Evolutionary conservation across 2,888 invertebrate species (phyloP).

Genomic region (Scaptomyza flava): DNA sequence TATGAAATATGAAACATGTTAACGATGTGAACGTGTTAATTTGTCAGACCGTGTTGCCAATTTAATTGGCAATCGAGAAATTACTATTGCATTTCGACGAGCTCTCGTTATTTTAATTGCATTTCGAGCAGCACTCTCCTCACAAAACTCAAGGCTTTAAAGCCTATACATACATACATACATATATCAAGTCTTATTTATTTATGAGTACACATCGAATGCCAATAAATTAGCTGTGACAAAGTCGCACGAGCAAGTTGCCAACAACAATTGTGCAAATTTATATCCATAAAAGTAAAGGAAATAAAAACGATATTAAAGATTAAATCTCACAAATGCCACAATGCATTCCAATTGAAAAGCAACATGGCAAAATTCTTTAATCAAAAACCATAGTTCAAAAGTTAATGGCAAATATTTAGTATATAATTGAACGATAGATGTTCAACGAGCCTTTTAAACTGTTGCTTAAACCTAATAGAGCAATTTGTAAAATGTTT

Average conservation of each 20-base stretch:
- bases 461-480: neutral
- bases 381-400: conserved; percentile 5
- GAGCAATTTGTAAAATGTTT: conserved; percentile 3
- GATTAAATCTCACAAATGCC: conserved; percentile 18
- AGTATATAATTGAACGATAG: neutral
- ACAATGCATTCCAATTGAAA: neutral
- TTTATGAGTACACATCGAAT: conserved; percentile 25
- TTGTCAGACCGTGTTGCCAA: conserved; percentile 38
- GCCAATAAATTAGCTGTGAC: conserved; percentile 26
- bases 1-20: conserved; percentile 30
- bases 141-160: conserved; percentile 27
- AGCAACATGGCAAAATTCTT: neutral
- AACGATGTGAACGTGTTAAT: conserved; percentile 51
- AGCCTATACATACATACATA: conserved; percentile 1
- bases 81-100: conserved; percentile 51
- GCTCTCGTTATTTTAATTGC: conserved; percentile 61
- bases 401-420: neutral
- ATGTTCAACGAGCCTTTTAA: neutral
- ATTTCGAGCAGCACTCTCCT: conserved; percentile 31
- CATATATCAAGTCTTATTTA: conserved; percentile 23
- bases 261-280: conserved; percentile 27
- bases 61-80: conserved; percentile 57
- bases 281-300: conserved; percentile 5
- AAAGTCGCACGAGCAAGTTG: conserved; percentile 1
- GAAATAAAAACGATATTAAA: conserved; percentile 22